phyloP scores from a whole-genome alignment of 2,888 invertebrate genomes.

The Notodonta ziczac region DNA sequence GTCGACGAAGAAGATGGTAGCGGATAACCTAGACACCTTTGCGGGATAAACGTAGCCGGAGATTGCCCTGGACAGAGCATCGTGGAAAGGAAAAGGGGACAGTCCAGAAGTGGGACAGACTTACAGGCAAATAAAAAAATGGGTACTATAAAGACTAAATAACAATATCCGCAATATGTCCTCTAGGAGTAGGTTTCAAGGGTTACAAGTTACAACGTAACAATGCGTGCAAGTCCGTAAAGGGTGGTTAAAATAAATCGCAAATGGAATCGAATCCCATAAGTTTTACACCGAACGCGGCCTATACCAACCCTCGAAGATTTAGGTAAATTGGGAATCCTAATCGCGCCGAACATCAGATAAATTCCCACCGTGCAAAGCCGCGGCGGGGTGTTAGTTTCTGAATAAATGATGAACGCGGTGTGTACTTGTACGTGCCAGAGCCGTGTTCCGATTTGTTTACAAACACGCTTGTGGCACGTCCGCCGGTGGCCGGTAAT shows the following conservation, averaged over 20 bases:
- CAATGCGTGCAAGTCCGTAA: too few relatives aligned
- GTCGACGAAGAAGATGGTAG: too few relatives aligned
- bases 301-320: background rate
- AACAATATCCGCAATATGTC: background rate
- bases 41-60: too few relatives aligned
- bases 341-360: background rate
- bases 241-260: background rate
- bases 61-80: too few relatives aligned
- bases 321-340: background rate
- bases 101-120: too few relatives aligned
- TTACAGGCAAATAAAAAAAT: too few relatives aligned
- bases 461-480: constrained; percentile 35
- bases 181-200: background rate
- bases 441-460: constrained; percentile 38
- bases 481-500: constrained; percentile 22
- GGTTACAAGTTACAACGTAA: too few relatives aligned
- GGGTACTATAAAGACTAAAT: too few relatives aligned
- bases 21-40: too few relatives aligned
- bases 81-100: too few relatives aligned
- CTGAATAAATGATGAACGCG: constrained; percentile 32
- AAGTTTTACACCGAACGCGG: background rate
- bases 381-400: constrained; percentile 1
- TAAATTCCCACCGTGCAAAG: background rate
- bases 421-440: constrained; percentile 25
- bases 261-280: background rate